phyloP scores from a whole-genome alignment of 2,888 invertebrate species.

The Plagodis dolabraria region DNA sequence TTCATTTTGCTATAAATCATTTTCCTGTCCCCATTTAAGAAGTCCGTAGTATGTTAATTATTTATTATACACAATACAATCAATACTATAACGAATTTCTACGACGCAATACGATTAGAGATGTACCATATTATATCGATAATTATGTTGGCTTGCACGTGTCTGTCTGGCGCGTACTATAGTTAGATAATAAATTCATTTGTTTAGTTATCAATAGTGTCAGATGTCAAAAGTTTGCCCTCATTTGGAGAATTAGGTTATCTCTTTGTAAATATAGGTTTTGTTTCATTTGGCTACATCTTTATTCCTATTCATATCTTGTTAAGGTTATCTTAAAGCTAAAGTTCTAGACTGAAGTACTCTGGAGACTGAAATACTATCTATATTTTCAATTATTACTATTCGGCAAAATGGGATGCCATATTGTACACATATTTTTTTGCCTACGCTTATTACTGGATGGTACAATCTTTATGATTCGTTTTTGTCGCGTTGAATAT shows the following conservation, averaged over 20 bases:
- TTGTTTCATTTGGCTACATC: too few species aligned
- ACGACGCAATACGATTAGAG: conserved; percentile 23
- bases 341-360: too few species aligned
- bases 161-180: conserved; percentile 9
- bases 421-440: too few species aligned
- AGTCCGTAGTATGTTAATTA: background rate
- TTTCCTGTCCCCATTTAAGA: background rate
- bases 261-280: background rate
- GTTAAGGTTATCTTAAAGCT: too few species aligned
- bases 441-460: too few species aligned
- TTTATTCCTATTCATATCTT: too few species aligned
- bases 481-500: too few species aligned
- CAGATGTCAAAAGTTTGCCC: conserved; percentile 24
- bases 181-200: conserved; percentile 16
- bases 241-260: conserved; percentile 20
- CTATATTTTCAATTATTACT: too few species aligned
- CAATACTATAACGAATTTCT: conserved; percentile 7
- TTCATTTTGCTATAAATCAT: too few species aligned
- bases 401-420: too few species aligned
- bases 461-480: too few species aligned
- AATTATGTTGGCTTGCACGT: conserved; percentile 15
- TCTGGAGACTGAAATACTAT: too few species aligned
- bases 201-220: conserved; percentile 19
- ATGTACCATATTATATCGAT: conserved; percentile 26
- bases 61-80: background rate